These are phyloP conservation scores for Tenthredo scrophulariae DNA, from an alignment of 2,888 invertebrate species.

Conservation along the genomic window DNA sequence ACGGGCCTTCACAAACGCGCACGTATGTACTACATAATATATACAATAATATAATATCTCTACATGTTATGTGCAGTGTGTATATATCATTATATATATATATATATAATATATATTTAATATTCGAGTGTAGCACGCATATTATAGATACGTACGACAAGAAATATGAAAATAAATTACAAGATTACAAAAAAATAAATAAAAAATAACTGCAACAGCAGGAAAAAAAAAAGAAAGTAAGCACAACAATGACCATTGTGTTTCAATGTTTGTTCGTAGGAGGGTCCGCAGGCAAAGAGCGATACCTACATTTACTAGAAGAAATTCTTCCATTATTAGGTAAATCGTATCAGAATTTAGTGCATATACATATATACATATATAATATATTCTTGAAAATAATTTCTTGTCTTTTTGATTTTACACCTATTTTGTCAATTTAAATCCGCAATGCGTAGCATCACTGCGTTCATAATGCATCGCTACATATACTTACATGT, in stretches of 20 bases:
- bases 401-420: neutral
- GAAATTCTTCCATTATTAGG: slow-evolving; percentile 61
- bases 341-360: slow-evolving; percentile 46
- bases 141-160: neutral
- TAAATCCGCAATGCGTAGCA: neutral
- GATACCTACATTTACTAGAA: slow-evolving; percentile 93
- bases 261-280: slow-evolving; percentile 73
- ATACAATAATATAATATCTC: neutral
- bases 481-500: neutral
- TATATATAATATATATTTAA: neutral
- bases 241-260: slow-evolving; percentile 53
- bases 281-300: slow-evolving; percentile 80
- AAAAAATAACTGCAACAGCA: neutral
- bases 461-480: neutral
- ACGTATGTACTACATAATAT: neutral
- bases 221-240: neutral
- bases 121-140: neutral
- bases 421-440: neutral
- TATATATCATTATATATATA: neutral
- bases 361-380: neutral
- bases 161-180: neutral
- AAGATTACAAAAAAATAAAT: neutral
- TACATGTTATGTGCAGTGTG: slow-evolving; percentile 9
- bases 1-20: slow-evolving; percentile 11
- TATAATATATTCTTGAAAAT: neutral